Evolutionary conservation across 1,140 invertebrate genomes (phyloP).

Genomic region (Dinoponera quadriceps): DNA sequence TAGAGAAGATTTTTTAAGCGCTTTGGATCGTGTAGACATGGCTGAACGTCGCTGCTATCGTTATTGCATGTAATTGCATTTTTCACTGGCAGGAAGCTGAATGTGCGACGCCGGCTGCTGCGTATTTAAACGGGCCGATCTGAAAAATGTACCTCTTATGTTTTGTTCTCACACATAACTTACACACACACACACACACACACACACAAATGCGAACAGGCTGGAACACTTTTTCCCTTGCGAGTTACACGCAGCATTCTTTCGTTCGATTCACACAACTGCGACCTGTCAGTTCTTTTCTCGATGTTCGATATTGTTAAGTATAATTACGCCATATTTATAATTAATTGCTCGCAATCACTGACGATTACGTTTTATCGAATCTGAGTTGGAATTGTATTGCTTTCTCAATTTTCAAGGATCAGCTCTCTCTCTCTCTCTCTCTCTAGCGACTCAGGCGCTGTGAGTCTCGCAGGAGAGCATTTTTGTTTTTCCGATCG

Average conservation of each 20-base stretch:
- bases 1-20: constrained; percentile 47
- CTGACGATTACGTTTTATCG: too few species aligned
- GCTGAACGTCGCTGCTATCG: constrained; percentile 66
- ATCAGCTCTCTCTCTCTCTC: too few species aligned
- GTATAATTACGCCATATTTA: background rate
- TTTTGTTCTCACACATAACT: constrained; percentile 12
- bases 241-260: constrained; percentile 6
- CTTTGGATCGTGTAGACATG: constrained; percentile 63
- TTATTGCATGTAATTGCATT: constrained; percentile 70
- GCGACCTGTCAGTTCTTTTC: background rate
- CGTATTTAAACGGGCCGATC: constrained; percentile 19
- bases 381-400: too few species aligned
- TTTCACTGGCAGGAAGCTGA: constrained; percentile 44
- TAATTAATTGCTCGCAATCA: too few species aligned
- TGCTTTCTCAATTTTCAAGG: too few species aligned
- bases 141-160: constrained; percentile 21
- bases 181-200: background rate
- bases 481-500: too few species aligned
- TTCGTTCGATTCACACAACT: constrained; percentile 6
- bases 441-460: too few species aligned
- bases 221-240: background rate
- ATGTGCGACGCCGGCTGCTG: constrained; percentile 31
- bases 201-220: background rate
- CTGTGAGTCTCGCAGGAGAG: too few species aligned
- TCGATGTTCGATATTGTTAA: constrained; percentile 15